Conservation (phyloP, 2,797 vertebrate species). For the Paramormyrops hopkinsi region DNA sequence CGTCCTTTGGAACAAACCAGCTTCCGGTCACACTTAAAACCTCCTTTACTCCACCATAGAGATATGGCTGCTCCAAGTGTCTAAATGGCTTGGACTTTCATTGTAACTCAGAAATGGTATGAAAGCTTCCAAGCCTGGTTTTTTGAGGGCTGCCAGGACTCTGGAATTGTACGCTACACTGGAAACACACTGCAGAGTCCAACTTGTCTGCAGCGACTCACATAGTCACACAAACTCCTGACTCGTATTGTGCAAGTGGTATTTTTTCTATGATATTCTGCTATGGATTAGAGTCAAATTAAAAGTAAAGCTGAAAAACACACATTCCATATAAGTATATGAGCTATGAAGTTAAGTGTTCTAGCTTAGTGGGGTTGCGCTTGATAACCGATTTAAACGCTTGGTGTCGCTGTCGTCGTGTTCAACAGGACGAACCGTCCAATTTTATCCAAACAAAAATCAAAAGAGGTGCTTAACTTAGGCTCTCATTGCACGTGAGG, state of each 20-base stretch:
- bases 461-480: conserved; percentile 47
- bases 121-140: background rate
- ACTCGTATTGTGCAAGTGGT: conserved; percentile 7
- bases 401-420: conserved; percentile 23
- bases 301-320: background rate
- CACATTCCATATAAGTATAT: background rate
- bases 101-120: background rate
- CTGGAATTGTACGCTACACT: conserved; percentile 8
- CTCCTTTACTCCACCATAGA: background rate
- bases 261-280: background rate
- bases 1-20: background rate
- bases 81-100: background rate
- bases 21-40: background rate
- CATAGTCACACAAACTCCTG: background rate
- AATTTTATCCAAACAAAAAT: conserved; percentile 50
- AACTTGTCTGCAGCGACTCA: conserved; percentile 1
- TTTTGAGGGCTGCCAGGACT: background rate
- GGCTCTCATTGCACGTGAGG: conserved; percentile 50
- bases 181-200: background rate
- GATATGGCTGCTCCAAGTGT: background rate
- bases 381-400: background rate
- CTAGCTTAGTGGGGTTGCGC: background rate
- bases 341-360: background rate
- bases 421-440: conserved; percentile 29
- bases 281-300: background rate